Conservation (phyloP, 2,113 vertebrate species). For the Cacatua alba region DNA sequence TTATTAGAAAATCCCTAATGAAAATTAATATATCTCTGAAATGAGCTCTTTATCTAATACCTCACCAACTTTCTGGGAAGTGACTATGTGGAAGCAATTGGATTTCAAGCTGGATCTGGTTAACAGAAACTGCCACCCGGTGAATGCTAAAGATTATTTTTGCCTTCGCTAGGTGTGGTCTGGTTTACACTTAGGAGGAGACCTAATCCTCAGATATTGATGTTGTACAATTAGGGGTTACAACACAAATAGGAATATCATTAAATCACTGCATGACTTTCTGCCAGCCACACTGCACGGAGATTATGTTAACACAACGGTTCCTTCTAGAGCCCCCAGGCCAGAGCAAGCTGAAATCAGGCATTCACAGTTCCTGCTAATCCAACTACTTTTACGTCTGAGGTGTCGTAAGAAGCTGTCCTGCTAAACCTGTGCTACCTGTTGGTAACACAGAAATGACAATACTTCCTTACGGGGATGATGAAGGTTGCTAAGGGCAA, state of each 20-base stretch:
- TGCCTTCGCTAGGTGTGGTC: neutral
- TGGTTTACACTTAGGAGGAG: neutral
- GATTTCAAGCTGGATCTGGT: neutral
- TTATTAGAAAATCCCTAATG: constrained; percentile 3
- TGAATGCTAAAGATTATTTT: neutral
- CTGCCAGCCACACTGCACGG: neutral
- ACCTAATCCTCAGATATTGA: neutral
- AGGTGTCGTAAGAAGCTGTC: neutral
- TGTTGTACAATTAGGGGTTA: neutral
- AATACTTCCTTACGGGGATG: neutral
- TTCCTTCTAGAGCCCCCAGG: neutral
- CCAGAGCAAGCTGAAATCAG: neutral
- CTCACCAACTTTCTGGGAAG: neutral
- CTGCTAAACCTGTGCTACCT: neutral
- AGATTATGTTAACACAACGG: neutral
- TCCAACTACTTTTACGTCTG: neutral
- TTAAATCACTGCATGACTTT: neutral
- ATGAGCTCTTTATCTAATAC: neutral
- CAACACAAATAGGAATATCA: neutral
- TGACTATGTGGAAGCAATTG: neutral
- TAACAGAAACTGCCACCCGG: constrained; percentile 16
- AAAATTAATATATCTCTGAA: constrained; percentile 6
- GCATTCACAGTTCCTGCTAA: neutral
- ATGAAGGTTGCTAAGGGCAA: neutral
- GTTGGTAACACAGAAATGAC: neutral